phyloP scores from a whole-genome alignment of 1,140 invertebrate species.

The Tetraneura akinire region DNA sequence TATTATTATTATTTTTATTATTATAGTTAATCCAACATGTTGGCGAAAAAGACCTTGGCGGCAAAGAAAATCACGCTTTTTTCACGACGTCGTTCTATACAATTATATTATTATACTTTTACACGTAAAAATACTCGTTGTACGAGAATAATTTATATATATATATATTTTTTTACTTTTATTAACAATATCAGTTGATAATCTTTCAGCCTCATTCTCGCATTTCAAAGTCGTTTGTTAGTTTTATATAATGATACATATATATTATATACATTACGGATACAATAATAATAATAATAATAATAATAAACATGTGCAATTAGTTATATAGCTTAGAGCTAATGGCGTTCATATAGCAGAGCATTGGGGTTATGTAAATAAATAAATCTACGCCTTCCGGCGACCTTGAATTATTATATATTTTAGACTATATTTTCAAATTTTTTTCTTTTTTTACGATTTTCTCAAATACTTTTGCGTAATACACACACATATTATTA shows the following conservation, averaged over 20 bases:
- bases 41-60: constrained; percentile 24
- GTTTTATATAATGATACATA: constrained; percentile 19
- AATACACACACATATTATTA: constrained; percentile 22
- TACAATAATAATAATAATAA: no score
- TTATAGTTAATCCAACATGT: constrained; percentile 10
- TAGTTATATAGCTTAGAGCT: constrained; percentile 40
- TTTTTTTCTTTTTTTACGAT: constrained; percentile 23
- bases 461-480: constrained; percentile 28
- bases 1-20: background rate
- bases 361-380: constrained; percentile 46
- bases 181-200: constrained; percentile 47
- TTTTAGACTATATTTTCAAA: constrained; percentile 38
- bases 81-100: constrained; percentile 27
- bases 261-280: constrained; percentile 30
- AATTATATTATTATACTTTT: constrained; percentile 43
- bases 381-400: constrained; percentile 41
- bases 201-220: constrained; percentile 46
- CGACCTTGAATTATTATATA: constrained; percentile 47
- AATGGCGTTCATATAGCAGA: constrained; percentile 32
- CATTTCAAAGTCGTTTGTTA: constrained; percentile 46
- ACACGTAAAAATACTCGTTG: no score
- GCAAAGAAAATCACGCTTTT: constrained; percentile 48
- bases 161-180: constrained; percentile 8
- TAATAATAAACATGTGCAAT: constrained; percentile 43
- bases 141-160: no score